Evolutionary conservation across 2,797 vertebrate genomes (phyloP).

Genomic region (Argyrosomus regius): DNA sequence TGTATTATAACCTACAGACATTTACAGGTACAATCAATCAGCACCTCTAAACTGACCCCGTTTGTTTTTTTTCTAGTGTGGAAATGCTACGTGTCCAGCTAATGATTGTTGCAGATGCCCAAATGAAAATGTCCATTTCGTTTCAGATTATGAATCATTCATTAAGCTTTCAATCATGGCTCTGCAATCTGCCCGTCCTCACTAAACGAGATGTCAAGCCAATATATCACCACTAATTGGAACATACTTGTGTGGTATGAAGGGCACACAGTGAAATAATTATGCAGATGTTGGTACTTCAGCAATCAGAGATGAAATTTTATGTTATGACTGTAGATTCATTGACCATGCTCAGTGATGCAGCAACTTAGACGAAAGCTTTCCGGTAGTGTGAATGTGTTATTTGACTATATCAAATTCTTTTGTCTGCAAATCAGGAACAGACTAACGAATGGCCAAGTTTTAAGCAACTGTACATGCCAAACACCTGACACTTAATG

Average conservation of each 20-base stretch:
- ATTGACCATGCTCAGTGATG: conserved; percentile 11
- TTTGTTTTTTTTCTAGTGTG: conserved; percentile 24
- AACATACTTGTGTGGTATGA: conserved; percentile 64
- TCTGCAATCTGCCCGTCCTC: conserved; percentile 49
- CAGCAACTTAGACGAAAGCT: conserved; percentile 4
- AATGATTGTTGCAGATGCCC: conserved; percentile 45
- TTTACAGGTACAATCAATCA: conserved; percentile 29
- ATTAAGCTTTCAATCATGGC: conserved; percentile 70
- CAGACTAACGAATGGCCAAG: not conserved
- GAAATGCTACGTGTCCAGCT: conserved; percentile 28
- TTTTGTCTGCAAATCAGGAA: conserved; percentile 22
- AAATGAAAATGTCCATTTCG: conserved; percentile 69
- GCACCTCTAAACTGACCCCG: not conserved
- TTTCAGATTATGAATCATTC: conserved; percentile 71
- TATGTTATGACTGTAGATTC: conserved; percentile 24
- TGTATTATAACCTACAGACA: conserved; percentile 3
- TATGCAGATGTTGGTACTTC: conserved; percentile 60
- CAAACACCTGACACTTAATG: conserved; percentile 25
- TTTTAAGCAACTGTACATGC: conserved; percentile 24
- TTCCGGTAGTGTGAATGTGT: conserved; percentile 1
- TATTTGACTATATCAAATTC: not conserved
- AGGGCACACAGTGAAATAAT: conserved; percentile 59
- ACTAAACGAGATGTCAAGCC: conserved; percentile 71
- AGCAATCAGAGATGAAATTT: conserved; percentile 58
- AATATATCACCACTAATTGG: conserved; percentile 71